phyloP scores from a whole-genome alignment of 1,140 invertebrate species.

The Drosophila biarmipes region DNA sequence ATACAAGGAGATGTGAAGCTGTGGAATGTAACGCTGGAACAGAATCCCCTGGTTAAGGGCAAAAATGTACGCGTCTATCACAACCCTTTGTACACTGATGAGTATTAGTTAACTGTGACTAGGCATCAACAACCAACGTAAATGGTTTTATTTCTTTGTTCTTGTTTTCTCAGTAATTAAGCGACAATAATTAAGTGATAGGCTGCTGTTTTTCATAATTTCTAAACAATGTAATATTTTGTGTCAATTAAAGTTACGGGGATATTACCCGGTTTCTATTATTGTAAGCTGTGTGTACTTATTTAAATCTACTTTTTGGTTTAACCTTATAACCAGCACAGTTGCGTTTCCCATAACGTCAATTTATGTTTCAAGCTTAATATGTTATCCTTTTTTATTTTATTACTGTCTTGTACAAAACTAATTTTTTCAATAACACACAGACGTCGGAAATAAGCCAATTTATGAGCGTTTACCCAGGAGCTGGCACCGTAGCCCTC shows the following conservation, averaged over 20 bases:
- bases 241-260: slow-evolving; percentile 12
- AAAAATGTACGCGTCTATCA: slow-evolving; percentile 69
- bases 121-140: background rate
- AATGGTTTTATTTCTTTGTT: slow-evolving; percentile 9
- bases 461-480: slow-evolving; percentile 44
- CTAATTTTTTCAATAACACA: slow-evolving; percentile 4
- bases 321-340: background rate
- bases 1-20: slow-evolving; percentile 85
- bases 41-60: slow-evolving; percentile 59
- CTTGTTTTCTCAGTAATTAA: slow-evolving; percentile 30
- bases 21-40: slow-evolving; percentile 72
- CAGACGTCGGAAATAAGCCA: background rate
- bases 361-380: slow-evolving; percentile 19
- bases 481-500: slow-evolving; percentile 37
- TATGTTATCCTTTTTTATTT: background rate
- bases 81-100: slow-evolving; percentile 54
- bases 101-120: slow-evolving; percentile 30
- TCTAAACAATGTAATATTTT: slow-evolving; percentile 10
- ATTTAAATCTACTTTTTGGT: background rate
- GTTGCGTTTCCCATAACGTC: slow-evolving; percentile 10
- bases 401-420: background rate
- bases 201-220: slow-evolving; percentile 1
- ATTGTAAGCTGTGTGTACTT: background rate
- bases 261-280: background rate
- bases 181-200: slow-evolving; percentile 60